Evolutionary conservation across 2,113 vertebrate species (phyloP), one percentile per base, ranked within the genome.

Genomic region (Melanerpes aurifrons): DNA sequence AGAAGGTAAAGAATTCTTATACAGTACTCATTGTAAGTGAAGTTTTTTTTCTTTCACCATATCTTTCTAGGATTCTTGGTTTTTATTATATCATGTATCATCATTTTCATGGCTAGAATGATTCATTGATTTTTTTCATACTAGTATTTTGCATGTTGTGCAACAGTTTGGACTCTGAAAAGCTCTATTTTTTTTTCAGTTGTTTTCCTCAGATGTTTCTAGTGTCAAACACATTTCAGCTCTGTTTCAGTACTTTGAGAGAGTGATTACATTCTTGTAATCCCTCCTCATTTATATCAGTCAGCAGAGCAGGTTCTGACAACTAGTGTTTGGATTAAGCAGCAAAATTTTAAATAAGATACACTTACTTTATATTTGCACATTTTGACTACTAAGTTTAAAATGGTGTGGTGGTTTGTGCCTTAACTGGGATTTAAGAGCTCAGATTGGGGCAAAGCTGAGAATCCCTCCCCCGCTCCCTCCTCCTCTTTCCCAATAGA

Each of bases 261-360:
- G 14, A 86, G 2, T 28, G 22, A 58, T 48, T 15, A 69, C 0
- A 0, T 63, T 86, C 29, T 25, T 75, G 14, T 35, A 67, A 76
- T 45, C 11, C 6, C 4, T 67, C 43, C 4, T 61, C 10, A 10
- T 89, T 68, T 67, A 40, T 5, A 40, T 56, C 32, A 67, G n/a
- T n/a, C 29, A 89, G 4, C 4, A 6, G 20, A 77, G 12, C 21
- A 82, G 5, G 2, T 59, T 89, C 26, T 74, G 43, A 63, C 19
- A 64, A 21, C 1, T 12, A n/a, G 4, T 18, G 6, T 32, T 86
- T 45, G 1, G 6, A 53, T 64, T 61, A 78, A 78, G 8, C 4
- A 19, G 4, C 50, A 56, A 86, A 86, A 74, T 59, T 8, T 68
- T 9, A 58, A 68, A 53, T 43, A 75, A 92, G 75, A 57, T 15